A percentile compares a stretch with the other conserved stretches of the same genome.
Evolutionary conservation across 35 echinoderm and acorn worm genomes (phyloP).

Genomic region (Anneissia japonica): DNA sequence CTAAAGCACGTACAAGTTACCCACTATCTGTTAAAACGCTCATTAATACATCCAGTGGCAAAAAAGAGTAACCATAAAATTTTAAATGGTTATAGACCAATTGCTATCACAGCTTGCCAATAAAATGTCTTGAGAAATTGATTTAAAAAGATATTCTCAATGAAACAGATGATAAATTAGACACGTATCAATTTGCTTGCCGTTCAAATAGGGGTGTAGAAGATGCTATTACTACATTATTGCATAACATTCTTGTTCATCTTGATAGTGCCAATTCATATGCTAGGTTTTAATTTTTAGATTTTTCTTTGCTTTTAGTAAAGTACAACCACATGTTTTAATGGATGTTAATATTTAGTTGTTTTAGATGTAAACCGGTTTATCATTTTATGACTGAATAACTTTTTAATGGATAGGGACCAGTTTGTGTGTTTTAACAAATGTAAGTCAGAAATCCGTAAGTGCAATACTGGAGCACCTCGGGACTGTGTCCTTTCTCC

Average conservation of each 20-base stretch:
- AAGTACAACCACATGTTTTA: background rate
- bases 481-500: background rate
- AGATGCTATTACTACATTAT: background rate
- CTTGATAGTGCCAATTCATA: background rate
- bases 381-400: background rate
- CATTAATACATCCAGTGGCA: background rate
- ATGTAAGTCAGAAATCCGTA: background rate
- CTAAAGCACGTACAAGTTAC: background rate
- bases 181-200: constrained; percentile 14
- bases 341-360: constrained; percentile 8
- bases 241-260: background rate
- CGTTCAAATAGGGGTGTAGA: background rate
- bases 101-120: constrained; percentile 26
- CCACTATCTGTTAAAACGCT: constrained; percentile 29
- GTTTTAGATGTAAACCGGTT: background rate
- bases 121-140: constrained; percentile 36
- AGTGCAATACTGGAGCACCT: background rate
- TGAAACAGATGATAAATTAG: background rate
- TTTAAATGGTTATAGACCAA: constrained; percentile 27
- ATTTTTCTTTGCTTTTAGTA: constrained; percentile 23
- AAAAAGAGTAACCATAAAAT: constrained; percentile 5
- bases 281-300: constrained; percentile 2
- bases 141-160: background rate
- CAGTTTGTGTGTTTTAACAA: background rate
- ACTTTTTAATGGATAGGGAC: background rate